Evolutionary conservation across 2,797 vertebrate species (phyloP).

Genomic region (Xenops minutus): DNA sequence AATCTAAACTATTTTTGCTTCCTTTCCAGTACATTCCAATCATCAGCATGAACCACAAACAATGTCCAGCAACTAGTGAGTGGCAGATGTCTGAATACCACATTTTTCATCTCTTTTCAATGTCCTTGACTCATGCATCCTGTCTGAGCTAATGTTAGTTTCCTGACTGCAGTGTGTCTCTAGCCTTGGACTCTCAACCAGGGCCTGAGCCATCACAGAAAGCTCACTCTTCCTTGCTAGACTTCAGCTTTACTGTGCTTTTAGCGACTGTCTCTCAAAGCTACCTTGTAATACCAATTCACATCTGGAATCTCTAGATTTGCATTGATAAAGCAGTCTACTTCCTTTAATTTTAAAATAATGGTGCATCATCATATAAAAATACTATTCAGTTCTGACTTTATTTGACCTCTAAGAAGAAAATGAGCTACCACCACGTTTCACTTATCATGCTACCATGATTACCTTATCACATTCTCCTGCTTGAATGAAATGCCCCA

Average conservation of each 20-base stretch:
- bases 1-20: constrained; percentile 65
- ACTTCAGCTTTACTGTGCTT: neutral
- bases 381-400: neutral
- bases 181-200: constrained; percentile 1
- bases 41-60: constrained; percentile 27
- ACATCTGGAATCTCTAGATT: neutral
- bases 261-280: neutral
- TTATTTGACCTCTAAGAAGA: neutral
- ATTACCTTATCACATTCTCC: neutral
- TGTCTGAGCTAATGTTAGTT: constrained; percentile 69
- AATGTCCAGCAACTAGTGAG: neutral
- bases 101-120: constrained; percentile 24
- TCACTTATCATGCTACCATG: neutral
- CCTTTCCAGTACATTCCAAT: constrained; percentile 36
- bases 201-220: neutral
- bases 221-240: neutral
- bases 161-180: constrained; percentile 59
- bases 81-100: constrained; percentile 9
- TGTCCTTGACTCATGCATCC: constrained; percentile 70
- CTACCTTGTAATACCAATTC: neutral
- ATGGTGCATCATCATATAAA: neutral
- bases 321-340: neutral
- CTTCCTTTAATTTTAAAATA: neutral
- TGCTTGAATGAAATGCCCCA: neutral
- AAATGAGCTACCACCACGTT: neutral